Conservation (phyloP, 1,140 invertebrate genomes). For the Agrypnia vestita region DNA sequence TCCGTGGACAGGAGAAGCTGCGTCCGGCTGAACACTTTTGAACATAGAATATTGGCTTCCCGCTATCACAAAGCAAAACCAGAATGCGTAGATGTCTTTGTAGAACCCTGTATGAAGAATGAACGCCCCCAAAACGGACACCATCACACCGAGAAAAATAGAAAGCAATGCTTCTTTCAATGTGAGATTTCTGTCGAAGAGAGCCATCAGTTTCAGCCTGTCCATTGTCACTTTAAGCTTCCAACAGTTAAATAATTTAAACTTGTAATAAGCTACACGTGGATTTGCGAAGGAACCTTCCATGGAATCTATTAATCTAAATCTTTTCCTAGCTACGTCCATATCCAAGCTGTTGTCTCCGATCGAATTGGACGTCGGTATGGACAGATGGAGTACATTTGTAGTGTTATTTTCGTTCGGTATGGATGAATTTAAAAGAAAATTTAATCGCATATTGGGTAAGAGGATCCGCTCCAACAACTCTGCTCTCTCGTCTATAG, state of each 20-base stretch:
- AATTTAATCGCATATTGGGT: conserved; percentile 72
- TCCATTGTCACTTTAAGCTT: conserved; percentile 90
- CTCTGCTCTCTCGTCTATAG: conserved; percentile 70
- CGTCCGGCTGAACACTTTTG: conserved; percentile 99
- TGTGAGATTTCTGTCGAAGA: conserved; percentile 94
- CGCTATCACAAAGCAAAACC: conserved; percentile 97
- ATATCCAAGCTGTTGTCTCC: conserved; percentile 68
- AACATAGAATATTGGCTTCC: conserved; percentile 97
- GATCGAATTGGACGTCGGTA: conserved; percentile 64
- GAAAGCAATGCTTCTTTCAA: conserved; percentile 89
- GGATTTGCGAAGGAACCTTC: conserved; percentile 70
- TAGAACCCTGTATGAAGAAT: conserved; percentile 91
- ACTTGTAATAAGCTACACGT: conserved; percentile 90
- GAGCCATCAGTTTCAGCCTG: conserved; percentile 90
- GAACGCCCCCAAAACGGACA: conserved; percentile 88
- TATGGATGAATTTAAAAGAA: conserved; percentile 67
- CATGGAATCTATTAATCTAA: conserved; percentile 67
- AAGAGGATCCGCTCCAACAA: conserved; percentile 68
- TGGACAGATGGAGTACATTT: conserved; percentile 63
- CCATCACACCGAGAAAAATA: conserved; percentile 88
- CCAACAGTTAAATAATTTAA: conserved; percentile 82
- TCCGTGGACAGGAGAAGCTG: conserved; percentile 97
- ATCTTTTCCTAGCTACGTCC: conserved; percentile 66
- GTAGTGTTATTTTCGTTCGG: conserved; percentile 64
- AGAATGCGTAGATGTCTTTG: conserved; percentile 92